Base-by-base conservation (phyloP, 1,140 invertebrate species). In the Drosophila triauraria region DNA sequence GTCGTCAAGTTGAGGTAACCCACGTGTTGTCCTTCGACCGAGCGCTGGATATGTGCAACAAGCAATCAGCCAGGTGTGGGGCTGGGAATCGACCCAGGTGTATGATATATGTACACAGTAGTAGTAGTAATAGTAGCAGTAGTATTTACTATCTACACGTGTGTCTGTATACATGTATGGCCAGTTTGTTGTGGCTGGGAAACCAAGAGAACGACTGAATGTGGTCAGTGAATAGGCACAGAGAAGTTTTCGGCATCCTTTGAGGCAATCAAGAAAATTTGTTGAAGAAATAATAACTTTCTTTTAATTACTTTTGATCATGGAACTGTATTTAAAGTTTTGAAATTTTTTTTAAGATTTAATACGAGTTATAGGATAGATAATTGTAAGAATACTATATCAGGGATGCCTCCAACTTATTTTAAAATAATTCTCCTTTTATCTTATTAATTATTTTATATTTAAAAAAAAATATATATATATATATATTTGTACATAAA, bases 21-120 rank as follows among this genome's bases (percentile, higher is more conserved):
- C 80, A 83, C 80, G 76, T 80, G 83, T 56, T 83, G 83, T 77
- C 84, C 84, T 87, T 88, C 82, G 63, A n/a, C 75, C 38, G 48
- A 53, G 23, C 63, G 44, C 42, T 56, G 61, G 60, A 60, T 88
- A 78, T 78, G 58, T 88, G 83, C 83, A 87, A 78, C 80, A 87
- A 87, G 80, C 76, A 71, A 61, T 63, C 54, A 3, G 35, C 1
- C 10, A 38, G 70, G 69, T 58, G 54, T 40, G 68, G 68, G 20
- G 7, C 38, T 72, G 75, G 56, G 75, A 76, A 76, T 53, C 38
- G 40, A 64, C 9, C 50, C 74, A 76, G 72, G 47, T 76, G 72
- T 56, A 12, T 25, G 53, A 56, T 56, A 56, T 56, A 20, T 57
- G 8, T 68, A 17, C 32, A 35, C 2, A 38, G 20, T 38, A 20